Evolutionary conservation across 2,888 invertebrate species (phyloP).

Genomic region (Melanchra persicariae): DNA sequence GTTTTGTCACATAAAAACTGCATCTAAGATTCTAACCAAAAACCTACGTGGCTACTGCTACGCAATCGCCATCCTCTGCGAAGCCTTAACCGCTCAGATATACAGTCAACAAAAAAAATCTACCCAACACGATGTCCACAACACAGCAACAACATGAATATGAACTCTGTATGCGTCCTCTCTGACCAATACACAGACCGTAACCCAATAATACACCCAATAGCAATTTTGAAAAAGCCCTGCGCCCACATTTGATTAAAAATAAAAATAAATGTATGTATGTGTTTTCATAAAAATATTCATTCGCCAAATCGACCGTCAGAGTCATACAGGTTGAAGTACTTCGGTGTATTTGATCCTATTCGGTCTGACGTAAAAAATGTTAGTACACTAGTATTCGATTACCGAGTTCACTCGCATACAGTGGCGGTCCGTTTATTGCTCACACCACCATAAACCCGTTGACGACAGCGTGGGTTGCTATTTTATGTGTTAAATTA

Average conservation of each 20-base stretch:
- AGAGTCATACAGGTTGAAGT: constrained; percentile 31
- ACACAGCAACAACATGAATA: neutral
- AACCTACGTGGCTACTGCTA: no score
- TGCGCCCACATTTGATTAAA: constrained; percentile 22
- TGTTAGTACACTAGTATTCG: constrained; percentile 62
- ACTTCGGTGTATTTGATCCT: constrained; percentile 50
- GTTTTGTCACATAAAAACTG: no score
- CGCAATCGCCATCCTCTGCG: no score
- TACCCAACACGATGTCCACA: neutral
- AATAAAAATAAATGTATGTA: constrained; percentile 16
- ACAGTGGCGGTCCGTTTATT: constrained; percentile 56
- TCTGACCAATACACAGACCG: neutral
- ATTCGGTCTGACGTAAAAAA: constrained; percentile 61
- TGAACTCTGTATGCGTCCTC: neutral
- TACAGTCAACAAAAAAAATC: neutral
- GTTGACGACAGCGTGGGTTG: constrained; percentile 47
- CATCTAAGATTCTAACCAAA: no score
- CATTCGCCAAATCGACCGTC: constrained; percentile 46
- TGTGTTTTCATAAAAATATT: constrained; percentile 54
- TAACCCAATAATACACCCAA: constrained; percentile 21
- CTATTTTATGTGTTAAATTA: constrained; percentile 55
- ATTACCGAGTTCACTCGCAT: constrained; percentile 58
- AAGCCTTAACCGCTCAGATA: neutral
- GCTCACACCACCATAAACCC: constrained; percentile 57
- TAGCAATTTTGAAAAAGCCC: constrained; percentile 19